Conservation (phyloP, 1,140 invertebrate species). For the Aphis gossypii region DNA sequence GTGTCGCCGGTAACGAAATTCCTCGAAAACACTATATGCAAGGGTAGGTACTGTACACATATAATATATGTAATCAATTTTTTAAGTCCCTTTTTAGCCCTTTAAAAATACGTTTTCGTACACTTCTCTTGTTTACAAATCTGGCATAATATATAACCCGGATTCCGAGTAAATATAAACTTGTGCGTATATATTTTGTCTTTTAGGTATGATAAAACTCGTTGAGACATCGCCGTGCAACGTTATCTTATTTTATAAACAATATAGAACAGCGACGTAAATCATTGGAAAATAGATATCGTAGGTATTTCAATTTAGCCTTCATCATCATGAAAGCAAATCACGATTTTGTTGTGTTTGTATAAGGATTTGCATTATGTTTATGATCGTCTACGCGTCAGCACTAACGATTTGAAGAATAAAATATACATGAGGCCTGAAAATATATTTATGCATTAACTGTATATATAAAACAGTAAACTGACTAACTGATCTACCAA, state of each 20-base stretch:
- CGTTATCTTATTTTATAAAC: not conserved
- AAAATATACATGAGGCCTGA: no score
- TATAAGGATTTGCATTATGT: not conserved
- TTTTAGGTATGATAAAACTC: not conserved
- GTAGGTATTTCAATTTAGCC: not conserved
- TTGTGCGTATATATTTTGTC: not conserved
- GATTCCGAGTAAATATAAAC: not conserved
- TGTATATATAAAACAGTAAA: not conserved
- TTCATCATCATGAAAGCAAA: not conserved
- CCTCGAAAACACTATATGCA: not conserved
- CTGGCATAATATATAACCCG: not conserved
- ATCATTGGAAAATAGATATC: not conserved
- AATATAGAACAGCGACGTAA: not conserved
- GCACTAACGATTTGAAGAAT: no score
- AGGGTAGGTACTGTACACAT: not conserved
- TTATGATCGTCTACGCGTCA: not conserved
- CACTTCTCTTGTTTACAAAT: not conserved
- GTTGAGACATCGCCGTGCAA: not conserved
- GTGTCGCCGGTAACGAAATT: not conserved
- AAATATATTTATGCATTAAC: no score
- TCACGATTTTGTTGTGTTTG: not conserved
- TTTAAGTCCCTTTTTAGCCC: not conserved
- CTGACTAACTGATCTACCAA: no score
- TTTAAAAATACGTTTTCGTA: not conserved
- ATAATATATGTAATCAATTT: not conserved